Conservation (phyloP, 2,113 vertebrate species). For the Puma concolor region DNA sequence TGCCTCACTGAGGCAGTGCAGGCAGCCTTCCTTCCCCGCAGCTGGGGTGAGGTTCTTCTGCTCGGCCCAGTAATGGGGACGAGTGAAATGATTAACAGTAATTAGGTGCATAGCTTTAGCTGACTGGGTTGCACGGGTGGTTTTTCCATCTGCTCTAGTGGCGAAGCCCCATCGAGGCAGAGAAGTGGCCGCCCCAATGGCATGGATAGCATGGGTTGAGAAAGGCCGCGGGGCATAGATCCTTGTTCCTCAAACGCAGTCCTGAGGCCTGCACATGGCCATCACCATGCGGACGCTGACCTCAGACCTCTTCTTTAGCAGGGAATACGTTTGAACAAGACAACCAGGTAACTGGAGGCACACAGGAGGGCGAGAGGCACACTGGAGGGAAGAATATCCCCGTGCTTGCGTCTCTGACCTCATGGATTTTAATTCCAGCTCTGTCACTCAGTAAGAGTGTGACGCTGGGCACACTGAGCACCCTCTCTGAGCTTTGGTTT, state of each 20-base stretch:
- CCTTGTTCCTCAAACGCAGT: neutral
- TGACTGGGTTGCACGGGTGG: rapidly evolving
- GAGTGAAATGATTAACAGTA: neutral
- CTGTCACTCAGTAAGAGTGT: neutral
- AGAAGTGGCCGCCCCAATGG: neutral
- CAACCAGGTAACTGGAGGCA: neutral
- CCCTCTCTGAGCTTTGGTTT: neutral
- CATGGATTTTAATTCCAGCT: neutral
- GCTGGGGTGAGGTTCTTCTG: neutral
- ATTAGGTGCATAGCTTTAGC: neutral
- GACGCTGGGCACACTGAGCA: neutral
- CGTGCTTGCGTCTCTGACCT: neutral
- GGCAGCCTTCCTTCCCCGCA: neutral
- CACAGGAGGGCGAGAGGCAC: neutral
- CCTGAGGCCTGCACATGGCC: neutral
- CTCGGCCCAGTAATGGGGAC: neutral
- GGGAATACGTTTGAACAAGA: neutral
- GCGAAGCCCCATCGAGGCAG: neutral
- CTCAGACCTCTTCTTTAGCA: neutral
- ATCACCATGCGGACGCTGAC: neutral
- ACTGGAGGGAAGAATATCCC: rapidly evolving
- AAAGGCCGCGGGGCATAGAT: rapidly evolving
- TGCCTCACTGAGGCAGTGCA: neutral
- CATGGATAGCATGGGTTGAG: neutral
- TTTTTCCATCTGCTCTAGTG: neutral